These are phyloP conservation scores for Entomobrya multifasciata DNA, from an alignment of 2,888 invertebrate genomes.

Conservation along the genomic window DNA sequence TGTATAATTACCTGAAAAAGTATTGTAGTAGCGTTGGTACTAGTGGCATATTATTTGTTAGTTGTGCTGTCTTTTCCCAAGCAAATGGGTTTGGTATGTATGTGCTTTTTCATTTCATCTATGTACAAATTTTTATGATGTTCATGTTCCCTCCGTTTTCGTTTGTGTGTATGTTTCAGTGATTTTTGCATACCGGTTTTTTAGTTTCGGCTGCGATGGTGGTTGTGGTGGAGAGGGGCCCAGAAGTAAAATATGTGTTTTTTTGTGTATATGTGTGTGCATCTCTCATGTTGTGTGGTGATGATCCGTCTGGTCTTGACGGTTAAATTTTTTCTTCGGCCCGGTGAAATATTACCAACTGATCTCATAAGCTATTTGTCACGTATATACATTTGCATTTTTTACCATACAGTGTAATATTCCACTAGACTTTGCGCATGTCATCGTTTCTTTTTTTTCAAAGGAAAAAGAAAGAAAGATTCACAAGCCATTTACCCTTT, in stretches of 20 bases:
- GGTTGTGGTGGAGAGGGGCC: neutral
- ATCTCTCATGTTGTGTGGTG: constrained; percentile 31
- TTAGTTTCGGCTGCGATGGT: neutral
- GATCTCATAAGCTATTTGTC: constrained; percentile 72
- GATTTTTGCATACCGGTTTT: constrained; percentile 70
- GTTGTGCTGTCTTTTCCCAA: constrained; percentile 46
- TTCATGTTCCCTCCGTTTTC: constrained; percentile 2
- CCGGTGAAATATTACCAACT: constrained; percentile 68
- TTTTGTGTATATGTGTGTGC: constrained; percentile 55
- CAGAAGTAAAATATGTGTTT: neutral
- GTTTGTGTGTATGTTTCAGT: neutral
- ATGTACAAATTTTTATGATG: too few relatives aligned
- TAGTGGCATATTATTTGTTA: constrained; percentile 50
- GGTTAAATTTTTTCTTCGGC: constrained; percentile 34
- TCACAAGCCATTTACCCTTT: constrained; percentile 47
- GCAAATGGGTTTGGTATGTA: too few relatives aligned
- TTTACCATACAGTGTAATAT: neutral
- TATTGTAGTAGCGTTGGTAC: neutral
- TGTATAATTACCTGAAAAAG: constrained; percentile 54
- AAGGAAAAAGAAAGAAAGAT: neutral
- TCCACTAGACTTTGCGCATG: constrained; percentile 17
- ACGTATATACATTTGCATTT: constrained; percentile 58
- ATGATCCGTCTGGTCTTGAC: constrained; percentile 72
- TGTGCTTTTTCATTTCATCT: too few relatives aligned
- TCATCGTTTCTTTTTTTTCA: constrained; percentile 46